A percentile compares a stretch with the other conserved stretches of the same genome.
Conservation (phyloP, 2,888 invertebrate genomes). For the Epsilonema sp. region DNA sequence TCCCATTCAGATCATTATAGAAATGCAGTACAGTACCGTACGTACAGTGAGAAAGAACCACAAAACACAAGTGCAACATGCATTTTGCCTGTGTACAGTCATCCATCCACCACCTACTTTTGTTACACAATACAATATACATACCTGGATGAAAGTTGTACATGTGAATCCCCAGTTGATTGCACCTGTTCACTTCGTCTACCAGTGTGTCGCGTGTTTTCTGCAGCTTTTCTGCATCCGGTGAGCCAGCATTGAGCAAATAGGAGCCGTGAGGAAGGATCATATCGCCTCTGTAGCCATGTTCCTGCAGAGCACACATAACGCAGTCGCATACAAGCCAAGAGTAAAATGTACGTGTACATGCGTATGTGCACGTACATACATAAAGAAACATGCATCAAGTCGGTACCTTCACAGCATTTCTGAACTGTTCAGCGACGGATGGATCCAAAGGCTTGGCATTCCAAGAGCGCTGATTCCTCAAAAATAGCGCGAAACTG, state of each 20-base stretch:
- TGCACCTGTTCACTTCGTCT: constrained; percentile 35
- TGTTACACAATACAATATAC: too few relatives aligned
- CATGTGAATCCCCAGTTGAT: constrained; percentile 31
- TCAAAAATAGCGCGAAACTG: constrained; percentile 29
- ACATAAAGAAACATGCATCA: too few relatives aligned
- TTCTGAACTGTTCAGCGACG: constrained; percentile 5
- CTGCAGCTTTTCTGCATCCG: constrained; percentile 28
- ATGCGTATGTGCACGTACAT: too few relatives aligned
- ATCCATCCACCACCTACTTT: too few relatives aligned
- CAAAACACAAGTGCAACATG: too few relatives aligned
- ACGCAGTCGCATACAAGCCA: too few relatives aligned
- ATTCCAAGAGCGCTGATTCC: constrained; percentile 23
- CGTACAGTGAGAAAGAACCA: too few relatives aligned
- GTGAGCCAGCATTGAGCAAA: constrained; percentile 35
- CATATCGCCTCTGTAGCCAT: constrained; percentile 16
- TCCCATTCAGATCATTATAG: too few relatives aligned
- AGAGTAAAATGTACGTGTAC: too few relatives aligned
- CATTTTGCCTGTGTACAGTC: too few relatives aligned
- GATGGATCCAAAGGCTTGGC: constrained; percentile 19
- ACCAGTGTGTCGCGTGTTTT: constrained; percentile 30
- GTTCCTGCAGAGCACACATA: constrained; percentile 23
- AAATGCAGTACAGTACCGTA: too few relatives aligned
- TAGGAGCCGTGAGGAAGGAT: constrained; percentile 33
- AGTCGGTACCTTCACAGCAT: too few relatives aligned
- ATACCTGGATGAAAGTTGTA: constrained; percentile 38